Evolutionary conservation across 2,797 vertebrate genomes (phyloP), one percentile per base, ranked within the genome.

Genomic region (Melanotaenia pygmaea): DNA sequence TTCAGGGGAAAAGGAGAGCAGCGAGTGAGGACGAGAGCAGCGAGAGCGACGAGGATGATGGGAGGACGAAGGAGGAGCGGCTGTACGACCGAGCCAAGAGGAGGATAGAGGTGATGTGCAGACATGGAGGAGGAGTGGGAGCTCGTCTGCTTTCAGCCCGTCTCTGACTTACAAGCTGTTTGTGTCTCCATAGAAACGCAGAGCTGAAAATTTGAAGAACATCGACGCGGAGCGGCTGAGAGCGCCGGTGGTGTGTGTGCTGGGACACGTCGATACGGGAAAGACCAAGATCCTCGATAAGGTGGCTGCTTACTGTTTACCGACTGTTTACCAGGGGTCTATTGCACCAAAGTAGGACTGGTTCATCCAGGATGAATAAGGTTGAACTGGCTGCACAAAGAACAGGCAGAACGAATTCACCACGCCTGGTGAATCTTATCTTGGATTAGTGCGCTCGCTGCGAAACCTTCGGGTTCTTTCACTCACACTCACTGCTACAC

Each of bases 221-320:
- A 82, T 83, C 5, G 96, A 98, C 79, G n/a, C 85, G 5, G 96
- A 98, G 45, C 90, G 86, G 9, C 93, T 98, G 4, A 92, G 98
- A 86, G 91, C 98, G 4, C 98, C 98, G 1, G 95, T 99, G 74
- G 98, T 99, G n/a, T 99, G 98, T 89, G 98, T 99, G 37, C 94
- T 99, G 66, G 98, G 98, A 53, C 98, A 99, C 24, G 98, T 99
- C 16, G 98, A 99, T 89, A 99, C 98, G 0, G 98, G 98, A 1
- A 99, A 99, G 91, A 99, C 98, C 38, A 99, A 99, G 92, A 99
- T 99, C 93, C 93, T 99, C 20, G 98, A 99, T 91, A 99, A 99
- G 96, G 98, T 93, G 32, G 32, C 32, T 34, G 32, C 32, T 37
- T 37, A 37, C 14, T 43, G 14, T 43, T 43, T 43, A 3, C 40